Percentiles rank a stretch among this genome's conserved stretches.
phyloP scores from a whole-genome alignment of 2,797 vertebrate species.

The Enteromius unitaeniatus region DNA sequence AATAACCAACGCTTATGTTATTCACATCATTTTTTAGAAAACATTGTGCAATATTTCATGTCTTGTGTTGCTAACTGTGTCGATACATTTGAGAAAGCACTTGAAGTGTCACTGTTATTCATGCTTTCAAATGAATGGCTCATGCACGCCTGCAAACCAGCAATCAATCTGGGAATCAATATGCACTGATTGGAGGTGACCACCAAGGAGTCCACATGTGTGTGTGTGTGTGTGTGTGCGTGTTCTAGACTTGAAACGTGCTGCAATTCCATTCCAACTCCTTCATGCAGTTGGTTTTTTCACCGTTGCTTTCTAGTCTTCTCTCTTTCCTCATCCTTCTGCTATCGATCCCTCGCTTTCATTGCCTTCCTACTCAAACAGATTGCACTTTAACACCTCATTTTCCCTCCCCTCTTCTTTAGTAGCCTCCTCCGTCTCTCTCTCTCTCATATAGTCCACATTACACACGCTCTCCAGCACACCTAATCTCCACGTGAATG shows the following conservation, averaged over 20 bases:
- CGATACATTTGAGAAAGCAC: slow-evolving; percentile 38
- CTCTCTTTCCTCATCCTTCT: slow-evolving; percentile 5
- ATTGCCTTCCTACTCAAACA: slow-evolving; percentile 22
- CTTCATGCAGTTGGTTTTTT: background rate
- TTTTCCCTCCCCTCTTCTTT: slow-evolving; percentile 41
- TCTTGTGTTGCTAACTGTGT: slow-evolving; percentile 12
- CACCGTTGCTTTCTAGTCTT: background rate
- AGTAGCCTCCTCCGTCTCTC: slow-evolving; percentile 57
- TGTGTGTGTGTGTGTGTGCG: slow-evolving; percentile 7
- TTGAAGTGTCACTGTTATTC: slow-evolving; percentile 14
- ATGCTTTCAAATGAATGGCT: slow-evolving; percentile 41
- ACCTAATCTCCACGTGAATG: slow-evolving; percentile 34
- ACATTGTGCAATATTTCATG: background rate
- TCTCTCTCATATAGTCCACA: slow-evolving; percentile 56
- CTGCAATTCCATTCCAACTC: slow-evolving; percentile 28
- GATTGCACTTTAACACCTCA: slow-evolving; percentile 32
- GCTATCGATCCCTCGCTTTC: background rate
- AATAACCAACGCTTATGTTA: background rate
- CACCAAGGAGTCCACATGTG: background rate
- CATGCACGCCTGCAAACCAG: slow-evolving; percentile 15
- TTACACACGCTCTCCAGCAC: slow-evolving; percentile 32
- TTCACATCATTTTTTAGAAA: background rate
- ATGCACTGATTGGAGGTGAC: slow-evolving; percentile 24
- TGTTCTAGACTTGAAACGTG: background rate
- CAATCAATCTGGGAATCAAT: slow-evolving; percentile 51